Evolutionary conservation across 2,888 invertebrate genomes (phyloP), one percentile per base, ranked within the genome.

Genomic region (Hemistola chrysoprasaria): DNA sequence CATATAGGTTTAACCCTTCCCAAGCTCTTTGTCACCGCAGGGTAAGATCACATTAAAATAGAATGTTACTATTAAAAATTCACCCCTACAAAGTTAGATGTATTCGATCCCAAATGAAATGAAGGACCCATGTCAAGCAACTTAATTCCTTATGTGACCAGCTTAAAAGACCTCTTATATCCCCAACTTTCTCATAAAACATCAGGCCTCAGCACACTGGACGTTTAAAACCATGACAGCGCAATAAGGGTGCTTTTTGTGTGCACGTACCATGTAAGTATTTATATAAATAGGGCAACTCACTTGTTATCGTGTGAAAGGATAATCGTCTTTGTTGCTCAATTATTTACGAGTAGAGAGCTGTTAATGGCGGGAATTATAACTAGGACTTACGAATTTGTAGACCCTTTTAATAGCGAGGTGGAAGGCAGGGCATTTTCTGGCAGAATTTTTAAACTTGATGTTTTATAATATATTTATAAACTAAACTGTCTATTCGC

Each of bases 51-150:
- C 11, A 33, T 16, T 16, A 20, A 11, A 22, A 32, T 29, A 39
- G 27, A 27, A 43, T 20, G 29, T 16, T 11, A 20, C 26, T 28
- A 25, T 16, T 25, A 26, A 40, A 40, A 35, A 40, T 16, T 31
- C 20, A 32, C 6, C n/a, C 8, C 22, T 29, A 29, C 21, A 41
- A 44, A 50, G 43, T 42, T 37, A 59, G 49, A 48, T 41, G 53
- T 49, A 16, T 59, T 47, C 54, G 47, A 43, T 37, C 32, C 29
- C 40, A 40, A 48, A 51, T 57, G 47, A 59, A 61, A 65, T 61
- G 61, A 65, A 57, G 36, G 39, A 64, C 64, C 64, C 65, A 54
- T 54, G 58, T 65, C 61, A 43, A 21, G 33, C 22, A 25, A 64
- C 50, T 59, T 53, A 53, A 52, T 60, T 50, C 52, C 54, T 40